Evolutionary conservation across 1,140 invertebrate genomes (phyloP).

Genomic region (Prorops nasuta): DNA sequence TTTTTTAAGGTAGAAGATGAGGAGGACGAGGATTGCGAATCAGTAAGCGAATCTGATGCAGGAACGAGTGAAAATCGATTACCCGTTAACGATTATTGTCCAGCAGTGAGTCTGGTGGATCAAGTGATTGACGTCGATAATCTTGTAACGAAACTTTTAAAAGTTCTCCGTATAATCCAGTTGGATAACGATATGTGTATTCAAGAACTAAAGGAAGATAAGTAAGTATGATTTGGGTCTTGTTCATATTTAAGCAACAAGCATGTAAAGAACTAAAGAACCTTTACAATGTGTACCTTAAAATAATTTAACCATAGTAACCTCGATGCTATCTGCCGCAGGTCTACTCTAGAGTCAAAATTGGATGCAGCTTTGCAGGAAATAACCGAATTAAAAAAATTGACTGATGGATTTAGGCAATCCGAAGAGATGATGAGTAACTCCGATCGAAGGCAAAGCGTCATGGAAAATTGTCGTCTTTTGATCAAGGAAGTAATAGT

Average conservation of each 20-base stretch:
- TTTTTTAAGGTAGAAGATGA: conserved; percentile 46
- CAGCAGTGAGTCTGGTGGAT: conserved; percentile 62
- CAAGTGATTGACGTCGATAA: conserved; percentile 76
- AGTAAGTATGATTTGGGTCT: conserved; percentile 35
- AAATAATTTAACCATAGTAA: background rate
- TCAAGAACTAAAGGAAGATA: conserved; percentile 61
- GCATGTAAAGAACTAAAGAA: background rate
- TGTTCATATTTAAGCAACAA: background rate
- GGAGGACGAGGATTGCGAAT: conserved; percentile 50
- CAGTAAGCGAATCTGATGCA: conserved; percentile 46
- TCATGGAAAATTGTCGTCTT: conserved; percentile 40
- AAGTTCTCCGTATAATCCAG: conserved; percentile 72
- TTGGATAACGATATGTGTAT: conserved; percentile 67
- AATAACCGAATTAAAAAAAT: conserved; percentile 35
- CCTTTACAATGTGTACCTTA: background rate
- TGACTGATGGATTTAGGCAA: conserved; percentile 25
- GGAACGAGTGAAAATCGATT: conserved; percentile 39
- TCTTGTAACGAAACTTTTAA: conserved; percentile 70
- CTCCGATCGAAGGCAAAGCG: conserved; percentile 31
- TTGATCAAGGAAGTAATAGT: conserved; percentile 41
- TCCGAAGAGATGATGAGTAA: conserved; percentile 35
- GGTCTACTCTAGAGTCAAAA: conserved; percentile 45
- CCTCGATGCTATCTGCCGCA: conserved; percentile 27
- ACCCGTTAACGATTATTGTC: conserved; percentile 44
- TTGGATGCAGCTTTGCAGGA: conserved; percentile 37